Percentiles rank a stretch among this genome's conserved stretches.
Evolutionary conservation across 2,113 vertebrate species (phyloP).

Genomic region (Sinosuthora webbiana): DNA sequence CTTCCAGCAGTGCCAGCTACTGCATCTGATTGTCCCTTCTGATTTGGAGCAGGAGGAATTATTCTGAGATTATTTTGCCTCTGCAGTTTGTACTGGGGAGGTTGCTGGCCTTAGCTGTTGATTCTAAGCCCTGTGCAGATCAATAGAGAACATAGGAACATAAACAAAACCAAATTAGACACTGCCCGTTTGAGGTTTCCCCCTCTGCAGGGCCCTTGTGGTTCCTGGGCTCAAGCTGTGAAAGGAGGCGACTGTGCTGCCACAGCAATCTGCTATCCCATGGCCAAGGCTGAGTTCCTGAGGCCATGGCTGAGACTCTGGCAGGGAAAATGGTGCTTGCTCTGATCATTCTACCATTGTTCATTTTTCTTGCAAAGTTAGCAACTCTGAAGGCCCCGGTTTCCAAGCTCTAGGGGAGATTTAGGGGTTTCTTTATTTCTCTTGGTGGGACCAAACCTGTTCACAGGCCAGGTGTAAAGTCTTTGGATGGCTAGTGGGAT

Average conservation of each 20-base stretch:
- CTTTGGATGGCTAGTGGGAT: not conserved
- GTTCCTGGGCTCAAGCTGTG: constrained; percentile 51
- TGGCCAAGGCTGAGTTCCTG: not conserved
- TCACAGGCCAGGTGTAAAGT: not conserved
- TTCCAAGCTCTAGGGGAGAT: not conserved
- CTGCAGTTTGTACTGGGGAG: not conserved
- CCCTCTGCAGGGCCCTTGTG: constrained; percentile 45
- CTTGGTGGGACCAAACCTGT: not conserved
- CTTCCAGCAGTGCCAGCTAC: not conserved
- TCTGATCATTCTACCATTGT: not conserved
- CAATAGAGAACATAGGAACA: constrained; percentile 11
- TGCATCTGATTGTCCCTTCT: not conserved
- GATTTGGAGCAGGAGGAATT: not conserved
- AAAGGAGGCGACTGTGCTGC: constrained; percentile 48
- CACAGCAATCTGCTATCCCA: not conserved
- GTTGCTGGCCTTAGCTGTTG: constrained; percentile 3
- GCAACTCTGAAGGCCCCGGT: not conserved
- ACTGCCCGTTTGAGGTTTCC: constrained; percentile 60
- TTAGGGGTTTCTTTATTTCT: not conserved
- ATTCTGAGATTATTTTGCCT: not conserved
- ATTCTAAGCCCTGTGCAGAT: constrained; percentile 2
- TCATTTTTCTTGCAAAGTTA: not conserved
- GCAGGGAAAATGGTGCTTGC: not conserved
- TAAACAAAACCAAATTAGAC: constrained; percentile 62
- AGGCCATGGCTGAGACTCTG: not conserved